Evolutionary conservation across 2,888 invertebrate genomes (phyloP).

Genomic region (Meiosimyza platycephala): DNA sequence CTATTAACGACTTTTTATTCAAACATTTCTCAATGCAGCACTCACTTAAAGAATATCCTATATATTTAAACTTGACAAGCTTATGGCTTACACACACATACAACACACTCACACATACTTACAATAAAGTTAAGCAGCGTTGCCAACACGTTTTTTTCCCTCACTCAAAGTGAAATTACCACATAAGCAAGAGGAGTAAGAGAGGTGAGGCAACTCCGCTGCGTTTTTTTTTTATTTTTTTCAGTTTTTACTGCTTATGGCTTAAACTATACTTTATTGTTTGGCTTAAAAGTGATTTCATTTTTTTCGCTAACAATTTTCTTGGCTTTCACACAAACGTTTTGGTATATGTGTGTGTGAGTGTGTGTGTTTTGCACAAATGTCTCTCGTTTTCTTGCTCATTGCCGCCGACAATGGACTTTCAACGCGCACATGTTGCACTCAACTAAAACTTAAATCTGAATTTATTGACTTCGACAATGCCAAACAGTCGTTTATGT

Average conservation of each 20-base stretch:
- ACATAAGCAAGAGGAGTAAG: neutral
- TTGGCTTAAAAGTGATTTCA: conserved; percentile 19
- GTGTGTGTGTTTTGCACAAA: conserved; percentile 39
- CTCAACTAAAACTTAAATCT: conserved; percentile 38
- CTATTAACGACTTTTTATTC: conserved; percentile 23
- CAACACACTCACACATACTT: conserved; percentile 14
- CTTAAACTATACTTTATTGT: conserved; percentile 18
- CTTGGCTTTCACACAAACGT: conserved; percentile 14
- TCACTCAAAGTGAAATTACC: conserved; percentile 5
- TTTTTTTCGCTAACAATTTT: conserved; percentile 8
- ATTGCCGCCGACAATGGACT: conserved; percentile 42
- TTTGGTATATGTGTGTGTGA: conserved; percentile 13
- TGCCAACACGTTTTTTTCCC: conserved; percentile 37
- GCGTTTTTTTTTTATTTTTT: neutral
- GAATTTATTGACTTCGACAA: conserved; percentile 59
- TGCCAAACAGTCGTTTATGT: conserved; percentile 18
- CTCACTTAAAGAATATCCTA: conserved; percentile 10
- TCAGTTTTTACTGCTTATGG: neutral
- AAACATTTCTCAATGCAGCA: conserved; percentile 12
- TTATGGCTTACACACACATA: conserved; percentile 28
- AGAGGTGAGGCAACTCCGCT: neutral
- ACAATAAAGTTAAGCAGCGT: neutral
- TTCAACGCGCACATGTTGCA: conserved; percentile 44
- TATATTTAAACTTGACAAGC: conserved; percentile 14
- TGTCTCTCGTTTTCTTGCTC: neutral